Conservation (phyloP, 2,797 vertebrate genomes). For the Chlorospingus flavigularis region DNA sequence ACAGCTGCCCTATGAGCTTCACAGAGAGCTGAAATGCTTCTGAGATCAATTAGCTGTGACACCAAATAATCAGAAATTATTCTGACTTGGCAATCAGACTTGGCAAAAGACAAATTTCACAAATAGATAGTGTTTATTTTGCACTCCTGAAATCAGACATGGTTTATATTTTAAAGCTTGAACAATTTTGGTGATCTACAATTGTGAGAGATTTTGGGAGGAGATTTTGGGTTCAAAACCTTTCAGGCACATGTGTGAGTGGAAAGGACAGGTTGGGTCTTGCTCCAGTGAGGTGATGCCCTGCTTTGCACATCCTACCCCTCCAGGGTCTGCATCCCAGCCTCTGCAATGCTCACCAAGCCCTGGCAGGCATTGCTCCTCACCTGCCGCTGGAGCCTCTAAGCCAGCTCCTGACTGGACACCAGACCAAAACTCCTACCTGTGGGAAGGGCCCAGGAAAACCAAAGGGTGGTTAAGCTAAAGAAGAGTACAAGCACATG, state of each 20-base stretch:
- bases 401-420: background rate
- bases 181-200: fast-evolving
- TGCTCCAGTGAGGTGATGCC: background rate
- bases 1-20: background rate
- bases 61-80: background rate
- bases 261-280: too few species aligned
- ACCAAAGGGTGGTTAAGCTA: background rate
- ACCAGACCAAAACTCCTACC: background rate
- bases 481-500: background rate
- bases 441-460: background rate
- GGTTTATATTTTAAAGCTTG: background rate
- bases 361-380: background rate
- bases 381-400: background rate
- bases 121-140: background rate
- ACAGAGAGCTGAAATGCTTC: background rate
- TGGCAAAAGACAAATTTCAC: background rate
- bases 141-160: background rate
- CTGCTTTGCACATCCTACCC: background rate
- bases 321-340: fast-evolving
- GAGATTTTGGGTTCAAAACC: background rate
- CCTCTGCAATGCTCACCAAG: background rate
- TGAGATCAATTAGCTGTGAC: background rate
- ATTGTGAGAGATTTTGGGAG: background rate
- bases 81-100: background rate
- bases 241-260: fast-evolving